Conservation (phyloP, 2,888 invertebrate genomes). For the Tetrapedia diversipes region DNA sequence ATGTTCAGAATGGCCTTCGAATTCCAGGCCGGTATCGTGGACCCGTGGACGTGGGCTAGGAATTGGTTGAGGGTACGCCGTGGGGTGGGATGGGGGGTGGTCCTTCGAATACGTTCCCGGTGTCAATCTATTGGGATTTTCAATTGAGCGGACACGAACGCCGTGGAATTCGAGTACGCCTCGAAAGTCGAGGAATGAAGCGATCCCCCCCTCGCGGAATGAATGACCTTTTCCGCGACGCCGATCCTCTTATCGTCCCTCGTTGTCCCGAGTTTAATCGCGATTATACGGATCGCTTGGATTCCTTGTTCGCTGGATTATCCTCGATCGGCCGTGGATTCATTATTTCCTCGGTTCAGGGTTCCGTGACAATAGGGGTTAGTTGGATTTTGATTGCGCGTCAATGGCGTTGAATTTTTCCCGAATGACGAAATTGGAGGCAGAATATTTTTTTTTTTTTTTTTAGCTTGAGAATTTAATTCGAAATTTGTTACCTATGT, state of each 20-base stretch:
- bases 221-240: slow-evolving; percentile 45
- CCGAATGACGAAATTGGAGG: too few species aligned
- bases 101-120: slow-evolving; percentile 58
- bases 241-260: neutral
- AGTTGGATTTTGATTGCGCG: too few species aligned
- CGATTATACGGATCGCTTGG: slow-evolving; percentile 18
- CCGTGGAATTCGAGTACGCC: slow-evolving; percentile 61
- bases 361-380: too few species aligned
- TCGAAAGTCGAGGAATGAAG: slow-evolving; percentile 65
- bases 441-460: too few species aligned
- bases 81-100: too few species aligned
- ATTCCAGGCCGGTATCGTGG: slow-evolving; percentile 70
- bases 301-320: slow-evolving; percentile 5
- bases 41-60: slow-evolving; percentile 5
- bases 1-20: slow-evolving; percentile 66
- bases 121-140: slow-evolving; percentile 71
- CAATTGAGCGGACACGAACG: slow-evolving; percentile 65
- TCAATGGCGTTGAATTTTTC: neutral
- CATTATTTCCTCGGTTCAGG: neutral
- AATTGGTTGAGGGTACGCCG: slow-evolving; percentile 2
- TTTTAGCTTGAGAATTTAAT: neutral
- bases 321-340: neutral
- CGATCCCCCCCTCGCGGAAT: slow-evolving; percentile 61
- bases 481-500: too few species aligned
- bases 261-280: slow-evolving; percentile 22